These are phyloP conservation scores for Cheilosia variabilis DNA, from an alignment of 2,888 invertebrate genomes.

Conservation along the genomic window DNA sequence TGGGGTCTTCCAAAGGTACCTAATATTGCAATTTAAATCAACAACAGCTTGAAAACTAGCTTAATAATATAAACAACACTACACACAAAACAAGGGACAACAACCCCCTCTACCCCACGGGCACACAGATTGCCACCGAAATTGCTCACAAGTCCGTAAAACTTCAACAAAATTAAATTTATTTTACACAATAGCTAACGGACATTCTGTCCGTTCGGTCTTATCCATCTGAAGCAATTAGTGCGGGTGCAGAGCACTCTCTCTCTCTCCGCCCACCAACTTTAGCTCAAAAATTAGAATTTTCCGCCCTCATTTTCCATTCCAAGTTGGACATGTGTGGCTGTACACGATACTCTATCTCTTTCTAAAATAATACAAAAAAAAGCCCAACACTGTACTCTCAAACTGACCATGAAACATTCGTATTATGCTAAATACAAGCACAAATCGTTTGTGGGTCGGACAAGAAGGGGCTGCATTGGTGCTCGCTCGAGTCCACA, in stretches of 20 bases:
- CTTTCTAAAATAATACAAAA: not conserved
- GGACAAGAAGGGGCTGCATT: too few species aligned
- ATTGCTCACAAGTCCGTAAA: constrained; percentile 30
- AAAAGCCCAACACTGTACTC: too few species aligned
- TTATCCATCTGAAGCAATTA: constrained; percentile 13
- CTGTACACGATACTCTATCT: constrained; percentile 12
- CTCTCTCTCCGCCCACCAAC: not conserved
- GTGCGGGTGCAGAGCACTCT: not conserved
- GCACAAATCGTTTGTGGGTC: constrained; percentile 55
- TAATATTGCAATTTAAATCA: constrained; percentile 47
- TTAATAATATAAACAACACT: constrained; percentile 38
- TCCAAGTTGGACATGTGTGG: constrained; percentile 65
- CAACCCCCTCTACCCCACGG: not conserved
- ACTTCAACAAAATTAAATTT: constrained; percentile 64
- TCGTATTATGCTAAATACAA: constrained; percentile 69
- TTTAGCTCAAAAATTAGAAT: constrained; percentile 47
- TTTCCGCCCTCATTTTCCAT: constrained; percentile 42
- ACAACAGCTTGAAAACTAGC: constrained; percentile 43
- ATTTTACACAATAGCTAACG: constrained; percentile 58
- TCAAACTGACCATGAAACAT: too few species aligned
- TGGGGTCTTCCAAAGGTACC: constrained; percentile 10
- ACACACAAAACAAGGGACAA: not conserved
- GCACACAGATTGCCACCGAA: constrained; percentile 26
- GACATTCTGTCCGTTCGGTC: constrained; percentile 14
- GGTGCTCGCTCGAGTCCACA: too few species aligned